These are phyloP conservation scores for Formicarius rufipectus DNA, from an alignment of 2,113 vertebrate genomes.

Conservation along the genomic window DNA sequence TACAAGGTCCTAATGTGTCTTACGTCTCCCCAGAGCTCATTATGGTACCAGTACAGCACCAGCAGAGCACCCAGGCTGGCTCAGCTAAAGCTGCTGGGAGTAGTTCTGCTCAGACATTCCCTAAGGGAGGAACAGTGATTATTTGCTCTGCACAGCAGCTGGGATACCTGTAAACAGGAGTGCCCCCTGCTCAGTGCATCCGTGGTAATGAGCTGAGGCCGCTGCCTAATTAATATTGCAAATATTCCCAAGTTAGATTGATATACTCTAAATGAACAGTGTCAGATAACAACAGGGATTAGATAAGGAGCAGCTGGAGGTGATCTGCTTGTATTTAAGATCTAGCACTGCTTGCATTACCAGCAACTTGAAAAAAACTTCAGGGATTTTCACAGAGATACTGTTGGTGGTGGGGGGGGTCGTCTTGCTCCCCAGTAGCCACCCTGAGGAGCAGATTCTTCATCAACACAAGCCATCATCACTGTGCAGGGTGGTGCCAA, in stretches of 20 bases:
- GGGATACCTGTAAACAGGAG: neutral
- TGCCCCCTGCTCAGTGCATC: neutral
- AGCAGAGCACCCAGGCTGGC: neutral
- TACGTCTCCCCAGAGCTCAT: neutral
- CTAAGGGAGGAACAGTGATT: neutral
- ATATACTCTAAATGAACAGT: slow-evolving; percentile 36
- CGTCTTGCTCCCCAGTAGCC: neutral
- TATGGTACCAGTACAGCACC: neutral
- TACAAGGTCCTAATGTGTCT: neutral
- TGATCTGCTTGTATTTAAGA: neutral
- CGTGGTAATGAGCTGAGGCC: neutral
- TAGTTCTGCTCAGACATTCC: neutral
- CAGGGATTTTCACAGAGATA: neutral
- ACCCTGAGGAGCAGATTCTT: neutral
- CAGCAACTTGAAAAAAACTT: neutral
- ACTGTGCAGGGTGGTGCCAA: neutral
- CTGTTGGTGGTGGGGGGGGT: neutral
- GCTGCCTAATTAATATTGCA: slow-evolving; percentile 29
- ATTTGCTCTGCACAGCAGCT: neutral
- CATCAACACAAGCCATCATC: neutral
- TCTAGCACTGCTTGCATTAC: neutral
- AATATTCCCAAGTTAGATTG: slow-evolving; percentile 2
- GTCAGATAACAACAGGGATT: slow-evolving; percentile 35
- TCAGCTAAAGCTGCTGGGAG: neutral
- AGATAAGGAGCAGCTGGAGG: slow-evolving; percentile 44